phyloP scores from a whole-genome alignment of 2,797 vertebrate genomes.

The Sebastes flavidus region DNA sequence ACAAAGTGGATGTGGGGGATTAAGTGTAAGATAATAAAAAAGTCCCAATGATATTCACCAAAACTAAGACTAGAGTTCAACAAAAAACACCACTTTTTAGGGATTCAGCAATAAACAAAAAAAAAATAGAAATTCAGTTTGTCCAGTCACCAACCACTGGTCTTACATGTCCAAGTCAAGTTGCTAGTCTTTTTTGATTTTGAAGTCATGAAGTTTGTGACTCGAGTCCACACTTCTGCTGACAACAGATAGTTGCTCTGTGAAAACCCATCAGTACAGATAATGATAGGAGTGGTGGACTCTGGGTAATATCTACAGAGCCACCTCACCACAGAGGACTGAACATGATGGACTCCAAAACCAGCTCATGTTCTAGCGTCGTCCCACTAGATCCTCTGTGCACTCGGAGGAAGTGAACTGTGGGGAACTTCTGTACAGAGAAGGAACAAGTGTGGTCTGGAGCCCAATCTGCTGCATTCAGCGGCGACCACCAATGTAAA shows the following conservation, averaged over 20 bases:
- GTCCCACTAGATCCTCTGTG: slow-evolving; percentile 29
- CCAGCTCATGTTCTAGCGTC: slow-evolving; percentile 33
- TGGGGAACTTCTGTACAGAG: slow-evolving; percentile 57
- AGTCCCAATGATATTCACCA: no score
- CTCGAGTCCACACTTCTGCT: no score
- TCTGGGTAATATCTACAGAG: slow-evolving; percentile 26
- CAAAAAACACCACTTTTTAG: no score
- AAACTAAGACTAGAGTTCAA: no score
- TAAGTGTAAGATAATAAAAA: no score
- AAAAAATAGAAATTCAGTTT: no score
- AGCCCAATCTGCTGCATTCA: slow-evolving; percentile 36
- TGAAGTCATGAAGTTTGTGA: no score
- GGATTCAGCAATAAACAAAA: no score
- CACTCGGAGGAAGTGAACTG: slow-evolving; percentile 52
- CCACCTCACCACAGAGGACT: slow-evolving; percentile 24
- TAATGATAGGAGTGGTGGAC: slow-evolving; percentile 10
- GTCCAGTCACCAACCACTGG: no score
- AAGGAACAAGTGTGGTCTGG: slow-evolving; percentile 42
- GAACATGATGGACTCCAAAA: slow-evolving; percentile 47
- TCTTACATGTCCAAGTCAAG: no score
- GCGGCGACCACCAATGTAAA: slow-evolving; percentile 46
- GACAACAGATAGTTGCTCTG: slow-evolving; percentile 13
- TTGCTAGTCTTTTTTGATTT: no score
- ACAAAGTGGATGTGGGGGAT: no score
- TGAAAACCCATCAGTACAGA: not conserved